Evolutionary conservation across 2,797 vertebrate species (phyloP).

Genomic region (Sebastes wilsoni): DNA sequence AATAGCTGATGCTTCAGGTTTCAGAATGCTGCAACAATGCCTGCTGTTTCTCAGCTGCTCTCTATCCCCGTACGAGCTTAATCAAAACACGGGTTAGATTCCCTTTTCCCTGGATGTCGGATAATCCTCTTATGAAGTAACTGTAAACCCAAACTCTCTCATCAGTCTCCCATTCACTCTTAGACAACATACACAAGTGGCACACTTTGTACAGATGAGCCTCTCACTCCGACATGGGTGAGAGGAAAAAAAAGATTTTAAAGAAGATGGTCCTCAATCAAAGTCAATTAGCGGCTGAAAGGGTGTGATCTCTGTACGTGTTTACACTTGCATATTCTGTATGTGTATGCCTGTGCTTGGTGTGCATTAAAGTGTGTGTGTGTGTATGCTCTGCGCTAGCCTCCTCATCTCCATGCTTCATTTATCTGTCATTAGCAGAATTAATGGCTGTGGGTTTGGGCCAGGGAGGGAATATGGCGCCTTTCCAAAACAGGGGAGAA

Average conservation of each 20-base stretch:
- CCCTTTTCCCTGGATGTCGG: constrained; percentile 42
- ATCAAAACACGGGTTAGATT: constrained; percentile 57
- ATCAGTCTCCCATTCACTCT: constrained; percentile 48
- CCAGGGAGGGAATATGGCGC: constrained; percentile 54
- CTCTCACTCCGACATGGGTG: not conserved
- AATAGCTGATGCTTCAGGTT: constrained; percentile 32
- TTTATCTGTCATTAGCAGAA: constrained; percentile 79
- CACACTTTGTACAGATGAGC: not conserved
- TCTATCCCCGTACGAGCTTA: constrained; percentile 19
- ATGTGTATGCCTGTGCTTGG: not conserved
- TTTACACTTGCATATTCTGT: constrained; percentile 1
- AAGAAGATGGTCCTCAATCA: constrained; percentile 53
- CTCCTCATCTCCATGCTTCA: constrained; percentile 71
- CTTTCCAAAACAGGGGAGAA: constrained; percentile 50
- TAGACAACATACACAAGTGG: constrained; percentile 11
- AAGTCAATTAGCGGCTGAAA: constrained; percentile 56
- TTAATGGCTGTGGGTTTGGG: constrained; percentile 70
- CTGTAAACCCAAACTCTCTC: constrained; percentile 62
- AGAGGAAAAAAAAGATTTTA: constrained; percentile 18
- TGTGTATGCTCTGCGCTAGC: constrained; percentile 2
- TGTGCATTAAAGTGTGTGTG: not conserved
- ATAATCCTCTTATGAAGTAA: constrained; percentile 70
- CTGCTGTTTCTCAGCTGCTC: constrained; percentile 26
- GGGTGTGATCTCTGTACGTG: constrained; percentile 17
- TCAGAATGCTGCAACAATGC: constrained; percentile 22